Percentiles rank a stretch among this genome's conserved stretches.
These are phyloP conservation scores for Eidolon dupreanum DNA, from an alignment of 2,797 vertebrate species.

Conservation along the genomic window DNA sequence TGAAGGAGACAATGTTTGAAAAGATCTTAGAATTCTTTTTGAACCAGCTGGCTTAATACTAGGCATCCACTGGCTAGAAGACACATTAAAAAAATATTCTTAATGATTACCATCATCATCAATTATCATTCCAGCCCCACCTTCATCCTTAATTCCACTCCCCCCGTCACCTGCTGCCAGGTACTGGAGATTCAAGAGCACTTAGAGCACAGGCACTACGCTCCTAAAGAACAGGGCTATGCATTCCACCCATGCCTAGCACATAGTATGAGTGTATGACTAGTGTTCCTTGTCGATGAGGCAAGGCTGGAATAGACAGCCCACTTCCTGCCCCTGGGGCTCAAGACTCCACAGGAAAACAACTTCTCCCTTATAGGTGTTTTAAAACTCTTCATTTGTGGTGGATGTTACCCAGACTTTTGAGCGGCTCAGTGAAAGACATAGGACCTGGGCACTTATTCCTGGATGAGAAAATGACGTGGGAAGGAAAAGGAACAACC, in stretches of 20 bases:
- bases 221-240: background rate
- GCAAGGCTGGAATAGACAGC: background rate
- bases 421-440: background rate
- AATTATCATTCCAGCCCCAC: constrained; percentile 29
- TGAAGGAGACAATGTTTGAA: background rate
- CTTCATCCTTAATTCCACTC: constrained; percentile 15
- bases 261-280: background rate
- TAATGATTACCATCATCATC: background rate
- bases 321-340: background rate
- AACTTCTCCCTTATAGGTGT: background rate
- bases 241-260: constrained; percentile 19
- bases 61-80: background rate
- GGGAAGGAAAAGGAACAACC: constrained; percentile 30
- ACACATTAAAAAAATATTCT: background rate
- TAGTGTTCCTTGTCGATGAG: background rate
- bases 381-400: background rate
- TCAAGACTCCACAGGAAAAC: background rate
- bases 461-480: constrained; percentile 1
- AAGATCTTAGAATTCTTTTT: constrained; percentile 45
- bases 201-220: background rate
- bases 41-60: background rate
- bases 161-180: background rate
- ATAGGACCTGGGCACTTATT: background rate
- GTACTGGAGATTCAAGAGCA: background rate
- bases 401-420: background rate